Conservation (phyloP, 2,113 vertebrate genomes). For the Chelonoidis abingdonii region DNA sequence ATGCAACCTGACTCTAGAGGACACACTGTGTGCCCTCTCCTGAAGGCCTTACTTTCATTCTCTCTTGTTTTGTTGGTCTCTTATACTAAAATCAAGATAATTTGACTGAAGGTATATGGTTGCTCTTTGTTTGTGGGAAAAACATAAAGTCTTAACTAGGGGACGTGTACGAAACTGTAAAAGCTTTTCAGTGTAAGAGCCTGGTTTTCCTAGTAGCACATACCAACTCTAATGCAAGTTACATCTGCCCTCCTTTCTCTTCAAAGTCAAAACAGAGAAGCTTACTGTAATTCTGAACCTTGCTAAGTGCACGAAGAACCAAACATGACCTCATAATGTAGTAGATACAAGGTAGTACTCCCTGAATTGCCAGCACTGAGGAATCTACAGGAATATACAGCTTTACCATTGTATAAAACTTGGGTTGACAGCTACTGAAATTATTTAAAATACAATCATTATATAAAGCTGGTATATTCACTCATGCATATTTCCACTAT, state of each 20-base stretch:
- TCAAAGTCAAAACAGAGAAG: neutral
- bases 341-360: neutral
- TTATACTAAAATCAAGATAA: neutral
- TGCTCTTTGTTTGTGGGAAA: neutral
- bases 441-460: constrained; percentile 43
- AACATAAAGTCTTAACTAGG: neutral
- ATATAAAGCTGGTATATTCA: constrained; percentile 37
- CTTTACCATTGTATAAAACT: neutral
- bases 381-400: neutral
- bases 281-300: neutral
- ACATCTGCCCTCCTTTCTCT: neutral
- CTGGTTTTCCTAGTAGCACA: neutral
- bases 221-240: neutral
- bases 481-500: constrained; percentile 17
- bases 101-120: neutral
- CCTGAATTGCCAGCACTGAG: neutral
- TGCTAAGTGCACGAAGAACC: neutral
- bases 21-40: neutral
- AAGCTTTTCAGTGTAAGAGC: neutral
- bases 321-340: neutral
- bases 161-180: neutral
- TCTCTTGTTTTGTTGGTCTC: neutral
- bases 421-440: constrained; percentile 37
- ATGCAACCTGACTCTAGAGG: neutral
- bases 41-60: neutral